phyloP scores from a whole-genome alignment of 2,888 invertebrate species.

The Tinea semifulvella region DNA sequence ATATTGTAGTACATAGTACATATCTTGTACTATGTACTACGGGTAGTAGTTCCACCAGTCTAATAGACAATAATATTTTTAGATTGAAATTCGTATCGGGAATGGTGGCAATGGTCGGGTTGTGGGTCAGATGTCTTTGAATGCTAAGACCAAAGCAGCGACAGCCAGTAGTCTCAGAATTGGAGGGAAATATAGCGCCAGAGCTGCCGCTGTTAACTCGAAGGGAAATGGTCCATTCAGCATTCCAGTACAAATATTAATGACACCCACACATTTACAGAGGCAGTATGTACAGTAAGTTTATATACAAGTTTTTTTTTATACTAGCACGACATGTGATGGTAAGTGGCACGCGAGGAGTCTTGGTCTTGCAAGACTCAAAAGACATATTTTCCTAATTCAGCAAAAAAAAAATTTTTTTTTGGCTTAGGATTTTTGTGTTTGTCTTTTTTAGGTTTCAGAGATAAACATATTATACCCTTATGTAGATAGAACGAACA shows the following conservation, averaged over 20 bases:
- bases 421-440: too few relatives aligned
- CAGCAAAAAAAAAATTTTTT: too few relatives aligned
- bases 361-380: not conserved
- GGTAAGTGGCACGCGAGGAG: not conserved
- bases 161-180: constrained; percentile 88
- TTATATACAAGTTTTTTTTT: constrained; percentile 2
- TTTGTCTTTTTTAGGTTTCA: too few relatives aligned
- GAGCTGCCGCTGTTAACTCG: constrained; percentile 88
- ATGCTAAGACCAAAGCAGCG: constrained; percentile 88
- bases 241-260: constrained; percentile 75
- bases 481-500: too few relatives aligned
- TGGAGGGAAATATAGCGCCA: constrained; percentile 86
- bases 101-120: constrained; percentile 46
- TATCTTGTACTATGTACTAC: too few relatives aligned
- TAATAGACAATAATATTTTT: too few relatives aligned
- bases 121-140: constrained; percentile 85
- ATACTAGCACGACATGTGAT: too few relatives aligned
- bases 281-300: constrained; percentile 59
- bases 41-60: too few relatives aligned
- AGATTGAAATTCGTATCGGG: constrained; percentile 55
- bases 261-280: constrained; percentile 68
- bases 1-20: too few relatives aligned
- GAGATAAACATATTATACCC: too few relatives aligned
- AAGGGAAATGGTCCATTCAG: constrained; percentile 91
- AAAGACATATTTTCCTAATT: too few relatives aligned